Evolutionary conservation across 2,113 vertebrate genomes (phyloP).

Genomic region (Petaurus breviceps): DNA sequence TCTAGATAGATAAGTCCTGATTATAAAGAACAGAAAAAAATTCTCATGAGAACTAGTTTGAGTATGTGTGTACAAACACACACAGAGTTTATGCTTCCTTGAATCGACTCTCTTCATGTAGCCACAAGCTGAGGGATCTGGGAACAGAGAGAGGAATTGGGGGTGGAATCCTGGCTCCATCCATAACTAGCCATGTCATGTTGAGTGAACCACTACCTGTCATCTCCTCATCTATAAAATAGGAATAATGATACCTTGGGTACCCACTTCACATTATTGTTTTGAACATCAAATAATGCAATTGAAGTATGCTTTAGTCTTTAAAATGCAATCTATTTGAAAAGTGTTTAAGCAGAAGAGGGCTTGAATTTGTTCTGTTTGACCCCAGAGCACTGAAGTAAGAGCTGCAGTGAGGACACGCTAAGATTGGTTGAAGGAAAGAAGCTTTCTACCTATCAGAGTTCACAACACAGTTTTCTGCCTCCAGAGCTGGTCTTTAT

Average conservation of each 20-base stretch:
- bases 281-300: not conserved
- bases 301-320: not conserved
- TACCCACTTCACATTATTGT: not conserved
- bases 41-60: not conserved
- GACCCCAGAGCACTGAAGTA: not conserved
- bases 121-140: not conserved
- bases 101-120: not conserved
- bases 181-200: fast-evolving
- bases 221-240: too few relatives aligned
- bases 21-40: not conserved
- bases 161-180: not conserved
- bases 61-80: not conserved
- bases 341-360: not conserved
- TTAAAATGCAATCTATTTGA: not conserved
- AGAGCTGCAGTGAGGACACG: not conserved
- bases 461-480: not conserved
- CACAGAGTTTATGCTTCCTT: not conserved
- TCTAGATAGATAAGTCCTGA: not conserved
- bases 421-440: not conserved
- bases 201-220: fast-evolving
- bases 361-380: not conserved
- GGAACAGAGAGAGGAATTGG: not conserved
- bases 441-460: not conserved
- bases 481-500: not conserved
- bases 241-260: fast-evolving